Percentiles rank a stretch among this genome's conserved stretches.
Conservation (phyloP, 2,113 vertebrate species). For the Odobenus rosmarus region DNA sequence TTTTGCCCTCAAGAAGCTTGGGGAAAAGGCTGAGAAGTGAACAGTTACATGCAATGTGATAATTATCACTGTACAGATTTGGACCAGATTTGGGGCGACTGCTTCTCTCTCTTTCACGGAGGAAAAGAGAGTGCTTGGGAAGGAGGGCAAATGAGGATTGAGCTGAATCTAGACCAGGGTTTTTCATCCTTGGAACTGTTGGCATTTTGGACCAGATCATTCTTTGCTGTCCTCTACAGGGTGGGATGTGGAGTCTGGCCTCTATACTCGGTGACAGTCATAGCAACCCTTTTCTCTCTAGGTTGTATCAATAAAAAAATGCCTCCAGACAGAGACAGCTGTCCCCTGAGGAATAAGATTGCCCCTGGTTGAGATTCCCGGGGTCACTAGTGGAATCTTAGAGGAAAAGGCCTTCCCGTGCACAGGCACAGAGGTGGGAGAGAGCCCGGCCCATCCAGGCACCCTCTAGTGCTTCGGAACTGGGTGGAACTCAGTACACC, state of each 20-base stretch:
- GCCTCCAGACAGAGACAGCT: not conserved
- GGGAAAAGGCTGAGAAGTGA: not conserved
- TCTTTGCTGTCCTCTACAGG: not conserved
- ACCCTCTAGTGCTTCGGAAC: not conserved
- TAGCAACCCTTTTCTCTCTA: not conserved
- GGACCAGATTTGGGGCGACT: not conserved
- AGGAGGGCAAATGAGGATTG: not conserved
- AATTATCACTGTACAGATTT: not conserved
- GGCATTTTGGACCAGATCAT: not conserved
- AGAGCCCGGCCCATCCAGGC: not conserved
- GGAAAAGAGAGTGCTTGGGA: not conserved
- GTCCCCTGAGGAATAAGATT: not conserved
- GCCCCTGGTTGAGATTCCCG: not conserved
- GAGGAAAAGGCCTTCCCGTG: not conserved
- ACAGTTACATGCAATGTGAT: rapidly evolving
- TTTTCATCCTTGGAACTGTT: not conserved
- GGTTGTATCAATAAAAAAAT: not conserved
- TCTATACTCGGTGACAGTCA: not conserved
- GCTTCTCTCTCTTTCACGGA: not conserved
- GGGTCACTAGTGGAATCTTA: not conserved
- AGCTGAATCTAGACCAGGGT: not conserved
- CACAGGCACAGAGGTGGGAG: too few relatives aligned
- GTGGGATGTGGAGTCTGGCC: not conserved
- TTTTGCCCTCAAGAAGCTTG: not conserved
- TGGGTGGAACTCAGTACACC: not conserved